Conservation (phyloP, 2,797 vertebrate species). For the Melanogrammus aeglefinus region DNA sequence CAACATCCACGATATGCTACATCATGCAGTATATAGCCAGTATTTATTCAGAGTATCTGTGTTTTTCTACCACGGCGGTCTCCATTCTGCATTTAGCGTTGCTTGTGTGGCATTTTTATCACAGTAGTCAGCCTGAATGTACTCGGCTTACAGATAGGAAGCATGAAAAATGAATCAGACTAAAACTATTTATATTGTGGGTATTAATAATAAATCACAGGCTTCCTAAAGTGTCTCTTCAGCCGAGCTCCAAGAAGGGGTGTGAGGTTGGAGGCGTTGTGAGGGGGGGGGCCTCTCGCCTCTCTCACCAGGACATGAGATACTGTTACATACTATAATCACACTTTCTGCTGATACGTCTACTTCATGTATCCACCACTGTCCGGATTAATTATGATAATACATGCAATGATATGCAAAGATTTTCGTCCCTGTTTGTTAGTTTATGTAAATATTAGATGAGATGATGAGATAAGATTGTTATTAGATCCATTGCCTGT, state of each 20-base stretch:
- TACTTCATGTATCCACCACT: background rate
- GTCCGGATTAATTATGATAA: background rate
- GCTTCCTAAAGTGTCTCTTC: conserved; percentile 42
- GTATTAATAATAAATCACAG: conserved; percentile 54
- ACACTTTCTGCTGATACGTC: background rate
- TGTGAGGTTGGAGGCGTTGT: background rate
- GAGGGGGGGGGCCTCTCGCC: background rate
- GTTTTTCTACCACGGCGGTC: background rate
- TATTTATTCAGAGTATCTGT: background rate
- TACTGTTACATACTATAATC: background rate
- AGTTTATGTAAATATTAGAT: no score
- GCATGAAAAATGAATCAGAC: conserved; percentile 48
- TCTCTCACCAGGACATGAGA: conserved; percentile 10
- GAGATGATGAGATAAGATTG: no score
- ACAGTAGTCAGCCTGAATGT: background rate
- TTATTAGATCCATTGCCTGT: no score
- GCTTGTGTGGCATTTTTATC: conserved; percentile 21
- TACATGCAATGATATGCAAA: background rate
- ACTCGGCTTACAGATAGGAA: conserved; percentile 8
- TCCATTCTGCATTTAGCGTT: conserved; percentile 1
- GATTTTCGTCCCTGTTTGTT: no score
- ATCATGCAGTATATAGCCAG: background rate
- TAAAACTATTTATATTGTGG: conserved; percentile 57
- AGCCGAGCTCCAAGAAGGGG: conserved; percentile 16
- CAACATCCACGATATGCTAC: background rate